phyloP scores from a whole-genome alignment of 2,888 invertebrate species.

The Polyommatus icarus region DNA sequence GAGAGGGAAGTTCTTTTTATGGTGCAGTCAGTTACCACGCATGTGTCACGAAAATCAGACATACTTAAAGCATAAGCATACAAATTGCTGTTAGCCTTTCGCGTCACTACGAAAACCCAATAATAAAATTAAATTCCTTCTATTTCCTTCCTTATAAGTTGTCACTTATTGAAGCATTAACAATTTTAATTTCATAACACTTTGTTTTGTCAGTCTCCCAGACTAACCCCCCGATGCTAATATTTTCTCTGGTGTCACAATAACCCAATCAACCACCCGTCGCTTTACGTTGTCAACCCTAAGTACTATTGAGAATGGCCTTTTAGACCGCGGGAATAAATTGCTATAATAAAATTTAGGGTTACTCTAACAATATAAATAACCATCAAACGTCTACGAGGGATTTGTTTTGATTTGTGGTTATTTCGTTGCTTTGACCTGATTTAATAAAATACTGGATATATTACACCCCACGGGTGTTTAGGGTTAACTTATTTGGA shows the following conservation, averaged over 20 bases:
- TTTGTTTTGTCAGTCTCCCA: constrained; percentile 17
- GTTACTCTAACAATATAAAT: constrained; percentile 42
- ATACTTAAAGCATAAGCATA: too few species aligned
- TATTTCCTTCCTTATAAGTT: not conserved
- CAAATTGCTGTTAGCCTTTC: too few species aligned
- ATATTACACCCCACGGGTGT: constrained; percentile 38
- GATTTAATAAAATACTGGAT: constrained; percentile 45
- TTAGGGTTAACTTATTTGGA: constrained; percentile 48
- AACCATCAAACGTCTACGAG: constrained; percentile 42
- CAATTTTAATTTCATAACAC: not conserved
- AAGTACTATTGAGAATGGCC: constrained; percentile 46
- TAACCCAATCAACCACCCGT: constrained; percentile 70
- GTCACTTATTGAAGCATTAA: too few species aligned
- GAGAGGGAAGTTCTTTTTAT: too few species aligned
- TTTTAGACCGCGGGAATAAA: constrained; percentile 37
- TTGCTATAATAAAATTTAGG: constrained; percentile 40
- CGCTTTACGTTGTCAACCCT: constrained; percentile 64
- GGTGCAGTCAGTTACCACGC: too few species aligned
- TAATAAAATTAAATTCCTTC: not conserved
- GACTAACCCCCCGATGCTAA: constrained; percentile 24
- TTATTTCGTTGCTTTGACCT: constrained; percentile 53
- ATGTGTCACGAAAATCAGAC: too few species aligned
- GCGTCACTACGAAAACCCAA: too few species aligned
- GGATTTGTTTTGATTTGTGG: constrained; percentile 54
- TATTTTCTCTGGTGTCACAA: constrained; percentile 54